phyloP scores from a whole-genome alignment of 2,888 invertebrate species.

The Prosopocoilus inquinatus region DNA sequence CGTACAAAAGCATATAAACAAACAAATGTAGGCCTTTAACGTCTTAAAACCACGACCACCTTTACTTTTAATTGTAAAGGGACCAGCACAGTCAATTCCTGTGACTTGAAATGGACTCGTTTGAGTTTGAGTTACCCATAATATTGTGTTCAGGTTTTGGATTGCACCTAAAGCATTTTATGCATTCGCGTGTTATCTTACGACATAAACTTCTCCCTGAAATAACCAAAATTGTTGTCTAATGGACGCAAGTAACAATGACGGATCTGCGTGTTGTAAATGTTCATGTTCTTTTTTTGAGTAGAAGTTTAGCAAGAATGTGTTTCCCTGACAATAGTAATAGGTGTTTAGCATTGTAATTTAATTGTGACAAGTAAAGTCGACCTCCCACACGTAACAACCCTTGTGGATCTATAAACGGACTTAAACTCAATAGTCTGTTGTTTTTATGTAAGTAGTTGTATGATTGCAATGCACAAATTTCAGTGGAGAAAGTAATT shows the following conservation, averaged over 20 bases:
- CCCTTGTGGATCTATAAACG: background rate
- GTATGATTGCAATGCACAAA: no score
- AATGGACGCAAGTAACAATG: background rate
- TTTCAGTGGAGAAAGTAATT: no score
- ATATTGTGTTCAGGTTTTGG: background rate
- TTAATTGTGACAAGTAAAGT: background rate
- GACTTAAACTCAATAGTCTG: no score
- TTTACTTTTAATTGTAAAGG: no score
- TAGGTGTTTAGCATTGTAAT: constrained; percentile 1
- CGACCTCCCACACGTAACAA: constrained; percentile 4
- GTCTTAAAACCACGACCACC: constrained; percentile 23
- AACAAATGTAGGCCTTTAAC: constrained; percentile 30
- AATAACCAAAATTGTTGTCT: constrained; percentile 3
- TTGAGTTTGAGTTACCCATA: constrained; percentile 12
- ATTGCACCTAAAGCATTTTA: constrained; percentile 13
- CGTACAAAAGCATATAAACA: constrained; percentile 33
- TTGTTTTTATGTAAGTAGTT: no score
- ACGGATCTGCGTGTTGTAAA: constrained; percentile 1
- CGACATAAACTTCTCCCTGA: constrained; percentile 22
- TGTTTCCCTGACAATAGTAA: background rate
- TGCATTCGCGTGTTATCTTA: constrained; percentile 19
- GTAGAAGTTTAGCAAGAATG: background rate
- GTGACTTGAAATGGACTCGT: constrained; percentile 25
- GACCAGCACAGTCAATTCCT: constrained; percentile 29
- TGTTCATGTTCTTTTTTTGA: background rate